These are phyloP conservation scores for Poecile atricapillus DNA, from an alignment of 2,113 vertebrate genomes.

Conservation along the genomic window DNA sequence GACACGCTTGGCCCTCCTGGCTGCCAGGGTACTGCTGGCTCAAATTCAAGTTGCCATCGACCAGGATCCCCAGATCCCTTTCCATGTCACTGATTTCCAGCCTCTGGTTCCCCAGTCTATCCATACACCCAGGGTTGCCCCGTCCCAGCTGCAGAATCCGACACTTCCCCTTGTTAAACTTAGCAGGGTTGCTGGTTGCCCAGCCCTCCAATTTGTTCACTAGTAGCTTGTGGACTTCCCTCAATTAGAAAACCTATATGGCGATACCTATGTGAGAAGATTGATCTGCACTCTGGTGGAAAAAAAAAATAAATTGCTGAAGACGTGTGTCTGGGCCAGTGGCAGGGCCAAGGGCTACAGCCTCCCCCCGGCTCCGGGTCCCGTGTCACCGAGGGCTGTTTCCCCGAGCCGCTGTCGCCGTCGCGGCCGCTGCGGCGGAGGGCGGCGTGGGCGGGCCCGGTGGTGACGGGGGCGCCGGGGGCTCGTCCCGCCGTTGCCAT, in stretches of 20 bases:
- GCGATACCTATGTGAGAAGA: not conserved
- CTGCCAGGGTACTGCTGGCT: not conserved
- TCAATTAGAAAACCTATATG: not conserved
- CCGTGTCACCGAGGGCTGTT: not conserved
- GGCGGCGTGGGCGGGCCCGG: slow-evolving; percentile 75
- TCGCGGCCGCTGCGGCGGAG: not conserved
- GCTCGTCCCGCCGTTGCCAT: not conserved
- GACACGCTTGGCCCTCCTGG: accelerated
- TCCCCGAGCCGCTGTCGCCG: not conserved
- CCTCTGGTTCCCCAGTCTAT: not conserved
- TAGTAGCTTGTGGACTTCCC: not conserved
- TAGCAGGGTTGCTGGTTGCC: not conserved
- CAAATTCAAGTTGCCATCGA: accelerated
- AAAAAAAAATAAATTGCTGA: no score
- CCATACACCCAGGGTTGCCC: no score
- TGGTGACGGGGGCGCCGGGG: slow-evolving; percentile 84
- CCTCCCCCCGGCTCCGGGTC: not conserved
- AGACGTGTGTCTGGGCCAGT: not conserved
- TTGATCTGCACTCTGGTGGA: not conserved
- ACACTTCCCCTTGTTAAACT: not conserved
- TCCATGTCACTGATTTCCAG: not conserved
- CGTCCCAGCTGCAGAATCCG: not conserved
- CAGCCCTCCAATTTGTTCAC: not conserved
- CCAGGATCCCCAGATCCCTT: not conserved
- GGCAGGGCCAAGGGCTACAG: not conserved